Base-by-base conservation (phyloP, 2,888 invertebrate species). In the Chrysotoxum bicinctum region DNA sequence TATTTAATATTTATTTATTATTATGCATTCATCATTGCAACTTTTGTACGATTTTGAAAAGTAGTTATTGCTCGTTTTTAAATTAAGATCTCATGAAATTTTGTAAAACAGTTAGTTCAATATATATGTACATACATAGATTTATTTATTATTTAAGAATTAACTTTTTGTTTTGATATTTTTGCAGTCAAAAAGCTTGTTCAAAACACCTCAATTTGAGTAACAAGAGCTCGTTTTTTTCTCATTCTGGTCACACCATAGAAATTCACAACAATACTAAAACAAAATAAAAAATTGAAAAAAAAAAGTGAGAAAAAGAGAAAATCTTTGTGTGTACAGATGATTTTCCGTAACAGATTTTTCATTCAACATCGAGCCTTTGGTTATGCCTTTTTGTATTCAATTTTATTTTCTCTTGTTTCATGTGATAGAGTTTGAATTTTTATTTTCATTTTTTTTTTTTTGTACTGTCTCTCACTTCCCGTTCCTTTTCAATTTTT, bases 301-400 rank as follows among this genome's bases (percentile, higher is more conserved):
- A 23, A 40, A 40, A 58, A n/a, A 23, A 60, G 9, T 30, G 50
- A 56, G 21, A 19, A 69, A 21, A 58, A 68, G 40, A 37, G 40
- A 32, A 62, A 69, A 50, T 74, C 19, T 40, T 50, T 40, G 21
- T 73, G 84, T 85, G 72, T 73, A 43, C 69, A 64, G 76, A 85
- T 85, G 80, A 85, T 85, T 80, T 85, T 85, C 76, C 81, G 85
- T 81, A 85, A 85, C 81, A 85, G 80, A 85, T 81, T 81, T 85
- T 81, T 77, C 85, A 81, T 85, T 85, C 81, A 85, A 73, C 68
- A 81, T 85, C 76, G 9, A 76, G 75, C 68, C 80, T 60, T 72
- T 70, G 70, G 84, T 60, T 75, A 72, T 72, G 68, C 26, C 26
- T 64, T 30, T 64, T 45, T 45, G 62, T 64, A 64, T 54, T 74